These are phyloP conservation scores for Corythornis cristatus DNA, from an alignment of 2,113 vertebrate genomes.

Conservation along the genomic window DNA sequence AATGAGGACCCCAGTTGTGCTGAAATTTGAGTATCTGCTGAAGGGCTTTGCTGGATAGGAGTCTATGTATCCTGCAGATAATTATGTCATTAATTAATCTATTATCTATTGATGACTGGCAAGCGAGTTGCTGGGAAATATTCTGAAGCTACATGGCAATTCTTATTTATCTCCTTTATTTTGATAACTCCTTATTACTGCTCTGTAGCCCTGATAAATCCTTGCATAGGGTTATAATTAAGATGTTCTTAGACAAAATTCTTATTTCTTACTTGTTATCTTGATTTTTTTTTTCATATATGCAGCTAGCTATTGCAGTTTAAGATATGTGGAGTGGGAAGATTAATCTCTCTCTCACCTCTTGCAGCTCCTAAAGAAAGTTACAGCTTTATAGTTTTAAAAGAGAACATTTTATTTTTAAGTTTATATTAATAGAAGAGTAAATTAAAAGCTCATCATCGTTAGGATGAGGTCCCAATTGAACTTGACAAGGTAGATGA, in stretches of 20 bases:
- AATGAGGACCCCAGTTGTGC: not conserved
- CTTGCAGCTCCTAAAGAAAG: slow-evolving; percentile 49
- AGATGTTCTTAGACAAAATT: not conserved
- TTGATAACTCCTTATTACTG: not conserved
- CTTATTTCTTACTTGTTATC: not conserved
- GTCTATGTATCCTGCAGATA: not conserved
- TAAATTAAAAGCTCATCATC: slow-evolving; percentile 63
- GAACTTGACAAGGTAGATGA: slow-evolving; percentile 55
- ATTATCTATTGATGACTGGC: not conserved
- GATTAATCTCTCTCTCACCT: slow-evolving; percentile 31
- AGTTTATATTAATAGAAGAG: slow-evolving; percentile 55
- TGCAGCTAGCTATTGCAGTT: not conserved
- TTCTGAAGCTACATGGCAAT: not conserved
- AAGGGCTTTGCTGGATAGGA: not conserved
- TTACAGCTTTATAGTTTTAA: slow-evolving; percentile 41
- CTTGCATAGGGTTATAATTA: not conserved
- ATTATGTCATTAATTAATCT: slow-evolving; percentile 37
- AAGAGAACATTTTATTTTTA: slow-evolving; percentile 69
- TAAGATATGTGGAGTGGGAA: slow-evolving; percentile 12
- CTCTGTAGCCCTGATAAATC: not conserved
- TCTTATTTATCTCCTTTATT: not conserved
- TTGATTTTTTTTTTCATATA: not conserved
- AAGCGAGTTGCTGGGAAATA: not conserved
- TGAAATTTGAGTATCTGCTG: slow-evolving; percentile 34
- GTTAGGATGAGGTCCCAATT: slow-evolving; percentile 51